A percentile compares a stretch with the other conserved stretches of the same genome.
Conservation (phyloP, 2,797 vertebrate genomes). For the Rousettus madagascariensis region DNA sequence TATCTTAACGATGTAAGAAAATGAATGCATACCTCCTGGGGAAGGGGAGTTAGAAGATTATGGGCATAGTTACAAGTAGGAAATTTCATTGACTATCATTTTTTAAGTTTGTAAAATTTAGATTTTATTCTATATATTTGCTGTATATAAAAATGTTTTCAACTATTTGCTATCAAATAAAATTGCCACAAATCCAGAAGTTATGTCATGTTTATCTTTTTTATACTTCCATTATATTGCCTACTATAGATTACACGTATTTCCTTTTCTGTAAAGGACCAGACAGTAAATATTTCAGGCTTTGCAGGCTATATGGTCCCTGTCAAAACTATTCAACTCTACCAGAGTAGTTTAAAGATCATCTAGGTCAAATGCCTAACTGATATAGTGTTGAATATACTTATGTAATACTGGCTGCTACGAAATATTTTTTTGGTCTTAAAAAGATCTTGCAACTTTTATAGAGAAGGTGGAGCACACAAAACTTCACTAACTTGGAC, state of each 20-base stretch:
- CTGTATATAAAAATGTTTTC: not conserved
- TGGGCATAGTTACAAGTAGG: not conserved
- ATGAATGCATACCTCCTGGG: not conserved
- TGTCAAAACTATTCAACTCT: not conserved
- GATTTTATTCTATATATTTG: not conserved
- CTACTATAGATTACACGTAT: not conserved
- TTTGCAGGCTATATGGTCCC: not conserved
- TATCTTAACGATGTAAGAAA: not conserved
- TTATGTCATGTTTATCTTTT: not conserved
- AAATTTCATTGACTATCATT: not conserved
- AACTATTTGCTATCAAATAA: not conserved
- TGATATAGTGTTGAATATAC: not conserved
- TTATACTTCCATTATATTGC: not conserved
- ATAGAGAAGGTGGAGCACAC: rapidly evolving
- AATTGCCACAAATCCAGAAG: not conserved
- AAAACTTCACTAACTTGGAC: constrained; percentile 14
- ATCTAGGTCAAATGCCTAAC: not conserved
- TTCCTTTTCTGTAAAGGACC: not conserved
- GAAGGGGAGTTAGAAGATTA: not conserved
- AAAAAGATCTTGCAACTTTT: not conserved
- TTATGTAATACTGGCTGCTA: not conserved
- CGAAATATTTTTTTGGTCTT: not conserved
- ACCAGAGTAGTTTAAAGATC: not conserved
- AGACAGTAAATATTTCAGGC: not conserved
- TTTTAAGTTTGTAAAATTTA: constrained; percentile 34